Evolutionary conservation across 2,888 invertebrate genomes (phyloP).

Genomic region (Prenolepis imparis): DNA sequence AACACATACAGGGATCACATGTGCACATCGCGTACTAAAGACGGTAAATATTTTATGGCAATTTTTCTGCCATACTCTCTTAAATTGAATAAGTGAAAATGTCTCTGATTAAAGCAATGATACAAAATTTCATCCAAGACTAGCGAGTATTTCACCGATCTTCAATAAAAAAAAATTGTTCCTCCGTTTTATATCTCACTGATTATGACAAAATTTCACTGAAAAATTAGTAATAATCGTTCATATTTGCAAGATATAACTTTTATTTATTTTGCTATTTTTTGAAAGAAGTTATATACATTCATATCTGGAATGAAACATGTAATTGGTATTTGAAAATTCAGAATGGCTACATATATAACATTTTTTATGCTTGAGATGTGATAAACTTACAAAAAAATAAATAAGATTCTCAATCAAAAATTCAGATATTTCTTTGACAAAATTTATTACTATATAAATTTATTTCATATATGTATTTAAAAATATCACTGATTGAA

Average conservation of each 20-base stretch:
- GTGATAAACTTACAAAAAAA: background rate
- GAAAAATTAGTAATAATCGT: background rate
- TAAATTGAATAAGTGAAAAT: background rate
- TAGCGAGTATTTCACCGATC: background rate
- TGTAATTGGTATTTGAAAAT: background rate
- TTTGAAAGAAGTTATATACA: background rate
- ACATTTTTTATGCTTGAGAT: background rate
- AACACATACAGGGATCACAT: background rate
- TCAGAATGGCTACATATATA: background rate
- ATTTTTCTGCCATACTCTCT: slow-evolving; percentile 26
- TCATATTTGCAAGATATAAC: background rate
- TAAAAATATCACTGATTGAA: background rate
- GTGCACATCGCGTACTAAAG: background rate
- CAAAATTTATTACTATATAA: background rate
- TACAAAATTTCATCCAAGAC: background rate
- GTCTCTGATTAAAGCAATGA: background rate
- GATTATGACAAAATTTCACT: background rate
- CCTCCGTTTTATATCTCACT: too few species aligned
- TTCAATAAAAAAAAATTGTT: background rate
- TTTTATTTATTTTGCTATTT: background rate
- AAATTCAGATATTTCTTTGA: background rate
- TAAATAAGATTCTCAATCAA: background rate
- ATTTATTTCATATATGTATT: background rate
- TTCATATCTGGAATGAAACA: background rate
- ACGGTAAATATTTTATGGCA: slow-evolving; percentile 57